Evolutionary conservation across 2,888 invertebrate genomes (phyloP).

Genomic region (Acanthopleura granulata): DNA sequence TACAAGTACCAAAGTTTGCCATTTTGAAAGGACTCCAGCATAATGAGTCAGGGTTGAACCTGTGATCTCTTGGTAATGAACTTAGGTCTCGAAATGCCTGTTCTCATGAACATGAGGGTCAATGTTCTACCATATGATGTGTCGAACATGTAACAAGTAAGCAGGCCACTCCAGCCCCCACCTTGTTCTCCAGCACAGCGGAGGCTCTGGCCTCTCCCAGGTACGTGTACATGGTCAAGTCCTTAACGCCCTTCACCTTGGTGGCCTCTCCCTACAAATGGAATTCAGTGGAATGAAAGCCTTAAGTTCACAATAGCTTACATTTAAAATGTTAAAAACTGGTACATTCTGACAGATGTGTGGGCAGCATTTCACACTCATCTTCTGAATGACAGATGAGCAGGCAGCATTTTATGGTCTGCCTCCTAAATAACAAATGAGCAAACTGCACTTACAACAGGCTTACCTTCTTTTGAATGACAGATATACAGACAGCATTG

Average conservation of each 20-base stretch:
- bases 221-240: constrained; percentile 58
- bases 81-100: no score
- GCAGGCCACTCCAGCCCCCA: constrained; percentile 28
- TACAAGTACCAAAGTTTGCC: no score
- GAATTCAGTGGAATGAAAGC: no score
- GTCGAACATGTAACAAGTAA: no score
- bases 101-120: no score
- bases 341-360: constrained; percentile 30
- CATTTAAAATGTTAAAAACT: constrained; percentile 54
- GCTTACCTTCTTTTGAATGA: no score
- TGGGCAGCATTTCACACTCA: constrained; percentile 20
- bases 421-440: no score
- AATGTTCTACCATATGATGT: neutral
- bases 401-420: constrained; percentile 49
- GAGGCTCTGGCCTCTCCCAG: constrained; percentile 52
- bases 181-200: constrained; percentile 63
- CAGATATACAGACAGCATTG: constrained; percentile 43
- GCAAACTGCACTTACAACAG: no score
- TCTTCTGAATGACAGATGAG: constrained; percentile 54
- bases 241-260: constrained; percentile 54
- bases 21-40: no score
- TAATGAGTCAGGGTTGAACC: no score
- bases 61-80: no score
- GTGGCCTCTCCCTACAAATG: constrained; percentile 50
- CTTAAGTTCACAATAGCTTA: no score